Base-by-base conservation (phyloP, 1,140 invertebrate species). In the Zaprionus africanus region DNA sequence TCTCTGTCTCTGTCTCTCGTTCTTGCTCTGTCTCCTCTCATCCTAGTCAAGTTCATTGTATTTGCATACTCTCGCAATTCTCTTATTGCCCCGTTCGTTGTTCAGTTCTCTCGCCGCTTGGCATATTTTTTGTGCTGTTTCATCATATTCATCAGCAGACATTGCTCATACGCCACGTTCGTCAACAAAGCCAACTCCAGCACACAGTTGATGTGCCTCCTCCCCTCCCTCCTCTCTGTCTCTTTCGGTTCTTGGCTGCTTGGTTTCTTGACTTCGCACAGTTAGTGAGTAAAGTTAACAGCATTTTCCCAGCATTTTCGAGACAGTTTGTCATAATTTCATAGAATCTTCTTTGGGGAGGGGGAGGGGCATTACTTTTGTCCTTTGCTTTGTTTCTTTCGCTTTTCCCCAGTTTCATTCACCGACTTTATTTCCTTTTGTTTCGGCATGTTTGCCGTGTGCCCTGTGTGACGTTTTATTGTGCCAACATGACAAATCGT, bases 301-400 rank as follows among this genome's bases (percentile, higher is more conserved):
- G 85, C 81, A 90, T 90, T 90, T 90, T 82, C 79, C 79, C 79
- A 85, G 85, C 85, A 90, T 90, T 90, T 90, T 90, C 61, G 79
- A 90, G 85, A 90, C 85, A 90, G 85, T 90, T 90, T 88, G 85
- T 90, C 85, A 90, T 90, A 90, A 90, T 90, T 90, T 83, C 85
- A 90, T 79, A 77, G 86, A 76, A 88, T 88, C 67, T 76, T 70
- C 81, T 1, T 41, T 79, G 56, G 15, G 58, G 15, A 22, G 57
- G 38, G 56, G 15, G 58, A 11, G 2, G 57, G 38, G 34, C 61
- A 22, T 53, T 76, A 68, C 31, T 56, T 59, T 28, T 59, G 43
- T 60, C 17, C 22, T 22, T 19, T 60, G 31, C 17, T 62, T 46
- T 31, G 26, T 36, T 36, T 58, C 63, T 13, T 58, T 62, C 57